A percentile compares a stretch with the other conserved stretches of the same genome.
phyloP scores from a whole-genome alignment of 2,797 vertebrate species.

The Myripristis jacobus region DNA sequence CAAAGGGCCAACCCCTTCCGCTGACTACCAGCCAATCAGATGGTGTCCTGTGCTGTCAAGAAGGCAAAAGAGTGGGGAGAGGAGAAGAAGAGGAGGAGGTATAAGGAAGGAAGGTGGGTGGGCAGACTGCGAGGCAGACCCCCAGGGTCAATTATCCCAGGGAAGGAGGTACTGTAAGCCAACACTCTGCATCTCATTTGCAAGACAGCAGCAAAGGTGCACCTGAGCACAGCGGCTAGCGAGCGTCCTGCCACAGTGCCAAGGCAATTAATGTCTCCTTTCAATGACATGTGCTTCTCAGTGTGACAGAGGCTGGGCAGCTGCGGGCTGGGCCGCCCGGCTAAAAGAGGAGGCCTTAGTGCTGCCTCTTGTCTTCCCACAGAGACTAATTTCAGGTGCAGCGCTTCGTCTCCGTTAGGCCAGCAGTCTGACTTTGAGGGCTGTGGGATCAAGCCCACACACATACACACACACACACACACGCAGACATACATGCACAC shows the following conservation, averaged over 20 bases:
- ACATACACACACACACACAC: conserved; percentile 16
- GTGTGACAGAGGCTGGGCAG: conserved; percentile 80
- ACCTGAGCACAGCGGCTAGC: conserved; percentile 76
- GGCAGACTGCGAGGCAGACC: conserved; percentile 77
- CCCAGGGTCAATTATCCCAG: conserved; percentile 84
- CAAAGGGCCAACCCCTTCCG: conserved; percentile 78
- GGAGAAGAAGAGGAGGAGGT: conserved; percentile 62
- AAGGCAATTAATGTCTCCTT: conserved; percentile 85
- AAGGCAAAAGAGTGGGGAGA: conserved; percentile 60
- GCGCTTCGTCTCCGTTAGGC: conserved; percentile 48
- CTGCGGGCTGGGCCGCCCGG: conserved; percentile 62
- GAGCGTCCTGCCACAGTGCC: conserved; percentile 70
- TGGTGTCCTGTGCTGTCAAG: conserved; percentile 73
- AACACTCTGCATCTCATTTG: conserved; percentile 86
- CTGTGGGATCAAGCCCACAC: conserved; percentile 45
- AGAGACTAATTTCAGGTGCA: conserved; percentile 80
- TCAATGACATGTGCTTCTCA: conserved; percentile 78
- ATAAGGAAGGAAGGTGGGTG: conserved; percentile 60
- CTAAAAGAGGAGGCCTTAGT: conserved; percentile 62
- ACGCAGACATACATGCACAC: neutral
- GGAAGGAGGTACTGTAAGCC: conserved; percentile 80
- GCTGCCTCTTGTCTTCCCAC: conserved; percentile 69
- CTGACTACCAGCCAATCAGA: conserved; percentile 82
- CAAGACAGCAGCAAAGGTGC: conserved; percentile 79
- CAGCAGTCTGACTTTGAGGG: conserved; percentile 50